These are phyloP conservation scores for Volucella bombylans DNA, from an alignment of 2,888 invertebrate species.

Conservation along the genomic window DNA sequence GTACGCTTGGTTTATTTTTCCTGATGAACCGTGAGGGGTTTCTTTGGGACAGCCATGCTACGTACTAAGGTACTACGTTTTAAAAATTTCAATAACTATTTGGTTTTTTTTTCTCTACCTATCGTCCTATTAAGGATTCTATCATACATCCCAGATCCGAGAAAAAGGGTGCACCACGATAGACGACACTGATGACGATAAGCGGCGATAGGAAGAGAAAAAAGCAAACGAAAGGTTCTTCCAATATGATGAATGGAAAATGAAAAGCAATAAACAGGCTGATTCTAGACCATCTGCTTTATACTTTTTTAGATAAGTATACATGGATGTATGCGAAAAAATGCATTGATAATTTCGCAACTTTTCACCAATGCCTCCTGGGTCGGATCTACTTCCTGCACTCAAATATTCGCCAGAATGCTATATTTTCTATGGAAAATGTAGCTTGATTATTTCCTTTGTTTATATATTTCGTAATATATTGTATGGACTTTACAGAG, in stretches of 20 bases:
- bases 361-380: too few species aligned
- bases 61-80: conserved; percentile 25
- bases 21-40: conserved; percentile 60
- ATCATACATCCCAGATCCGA: conserved; percentile 19
- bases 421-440: too few species aligned
- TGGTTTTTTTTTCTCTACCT: conserved; percentile 18
- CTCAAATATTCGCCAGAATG: too few species aligned
- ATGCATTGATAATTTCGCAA: too few species aligned
- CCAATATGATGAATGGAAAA: conserved; percentile 33
- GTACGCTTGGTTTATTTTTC: conserved; percentile 69
- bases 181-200: conserved; percentile 24
- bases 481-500: too few species aligned
- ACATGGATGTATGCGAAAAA: too few species aligned
- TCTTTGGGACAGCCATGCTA: conserved; percentile 12
- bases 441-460: too few species aligned
- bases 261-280: conserved; percentile 23
- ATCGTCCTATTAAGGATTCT: conserved; percentile 9
- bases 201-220: conserved; percentile 27
- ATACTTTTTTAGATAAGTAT: too few species aligned
- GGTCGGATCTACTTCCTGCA: too few species aligned
- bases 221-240: neutral
- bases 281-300: conserved; percentile 17
- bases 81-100: conserved; percentile 68
- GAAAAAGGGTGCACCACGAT: conserved; percentile 37
- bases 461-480: too few species aligned